These are phyloP conservation scores for Holacanthella duospinosa DNA, from an alignment of 2,888 invertebrate species.

Conservation along the genomic window DNA sequence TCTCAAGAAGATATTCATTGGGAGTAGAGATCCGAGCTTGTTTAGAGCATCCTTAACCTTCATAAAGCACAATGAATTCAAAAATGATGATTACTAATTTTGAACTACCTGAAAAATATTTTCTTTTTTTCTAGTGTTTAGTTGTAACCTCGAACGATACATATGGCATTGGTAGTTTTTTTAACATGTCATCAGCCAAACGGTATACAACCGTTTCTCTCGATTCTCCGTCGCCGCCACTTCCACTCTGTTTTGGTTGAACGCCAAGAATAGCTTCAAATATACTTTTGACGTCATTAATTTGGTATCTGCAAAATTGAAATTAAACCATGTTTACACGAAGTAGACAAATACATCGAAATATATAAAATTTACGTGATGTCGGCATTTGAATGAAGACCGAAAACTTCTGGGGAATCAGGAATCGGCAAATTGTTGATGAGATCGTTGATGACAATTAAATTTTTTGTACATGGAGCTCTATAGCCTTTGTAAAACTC, in stretches of 20 bases:
- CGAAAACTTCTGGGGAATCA: slow-evolving; percentile 92
- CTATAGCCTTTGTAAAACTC: slow-evolving; percentile 88
- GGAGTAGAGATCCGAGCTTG: slow-evolving; percentile 82
- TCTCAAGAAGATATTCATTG: slow-evolving; percentile 88
- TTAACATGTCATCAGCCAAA: slow-evolving; percentile 84
- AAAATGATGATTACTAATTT: too few species aligned
- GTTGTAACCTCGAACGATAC: slow-evolving; percentile 62
- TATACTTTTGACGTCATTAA: slow-evolving; percentile 87
- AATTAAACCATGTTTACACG: neutral
- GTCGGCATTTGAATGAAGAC: slow-evolving; percentile 91
- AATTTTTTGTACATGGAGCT: slow-evolving; percentile 71
- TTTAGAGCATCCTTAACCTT: slow-evolving; percentile 62
- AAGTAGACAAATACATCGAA: neutral
- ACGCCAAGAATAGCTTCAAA: slow-evolving; percentile 88
- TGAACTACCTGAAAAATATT: too few species aligned
- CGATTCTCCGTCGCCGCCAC: slow-evolving; percentile 75
- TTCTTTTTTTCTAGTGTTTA: neutral
- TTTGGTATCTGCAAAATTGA: slow-evolving; percentile 58
- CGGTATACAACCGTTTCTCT: slow-evolving; percentile 84
- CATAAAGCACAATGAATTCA: neutral
- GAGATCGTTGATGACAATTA: slow-evolving; percentile 67
- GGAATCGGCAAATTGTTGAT: slow-evolving; percentile 72
- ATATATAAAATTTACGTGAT: slow-evolving; percentile 74
- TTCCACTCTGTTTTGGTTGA: slow-evolving; percentile 91
- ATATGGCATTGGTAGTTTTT: slow-evolving; percentile 74